Conservation (phyloP, 2,113 vertebrate genomes). For the Callipepla squamata region DNA sequence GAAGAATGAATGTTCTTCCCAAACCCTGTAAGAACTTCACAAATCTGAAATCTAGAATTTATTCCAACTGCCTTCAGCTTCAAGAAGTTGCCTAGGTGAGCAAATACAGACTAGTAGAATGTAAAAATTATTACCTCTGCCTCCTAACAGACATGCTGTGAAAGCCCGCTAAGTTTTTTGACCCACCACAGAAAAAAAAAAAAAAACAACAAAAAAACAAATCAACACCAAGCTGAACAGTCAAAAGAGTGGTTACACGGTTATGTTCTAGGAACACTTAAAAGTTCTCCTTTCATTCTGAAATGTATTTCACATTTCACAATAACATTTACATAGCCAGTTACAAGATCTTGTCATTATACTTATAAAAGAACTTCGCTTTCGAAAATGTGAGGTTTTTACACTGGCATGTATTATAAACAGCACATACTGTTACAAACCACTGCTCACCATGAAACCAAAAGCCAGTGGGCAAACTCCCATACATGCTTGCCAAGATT, state of each 20-base stretch:
- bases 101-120: background rate
- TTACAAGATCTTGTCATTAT: background rate
- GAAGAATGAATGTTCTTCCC: background rate
- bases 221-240: background rate
- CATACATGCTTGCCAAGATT: background rate
- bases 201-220: background rate
- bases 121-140: background rate
- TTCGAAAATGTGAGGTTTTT: background rate
- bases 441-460: background rate
- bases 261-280: background rate
- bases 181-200: background rate
- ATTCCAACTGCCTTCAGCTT: background rate
- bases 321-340: background rate
- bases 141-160: background rate
- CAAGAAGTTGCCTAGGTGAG: background rate
- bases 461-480: accelerated
- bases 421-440: background rate
- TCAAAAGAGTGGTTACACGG: background rate
- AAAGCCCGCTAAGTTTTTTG: background rate
- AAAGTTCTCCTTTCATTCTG: background rate
- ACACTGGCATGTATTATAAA: background rate
- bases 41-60: background rate
- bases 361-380: background rate
- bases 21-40: background rate
- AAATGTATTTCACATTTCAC: background rate